These are phyloP conservation scores for Tragelaphus imberbis DNA, from an alignment of 2,113 vertebrate species.

Conservation along the genomic window DNA sequence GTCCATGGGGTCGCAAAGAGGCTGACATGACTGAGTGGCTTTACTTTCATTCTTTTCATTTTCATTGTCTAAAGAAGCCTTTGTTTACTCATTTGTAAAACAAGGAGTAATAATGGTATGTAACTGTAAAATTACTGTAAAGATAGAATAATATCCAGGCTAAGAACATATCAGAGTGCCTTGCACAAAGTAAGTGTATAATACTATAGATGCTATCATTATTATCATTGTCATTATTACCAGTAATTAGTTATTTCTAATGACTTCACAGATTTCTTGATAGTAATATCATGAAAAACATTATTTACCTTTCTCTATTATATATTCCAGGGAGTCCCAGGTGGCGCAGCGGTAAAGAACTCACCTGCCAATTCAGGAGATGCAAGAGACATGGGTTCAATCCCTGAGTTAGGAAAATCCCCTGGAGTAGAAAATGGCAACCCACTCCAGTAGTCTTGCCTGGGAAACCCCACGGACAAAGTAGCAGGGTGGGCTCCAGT, in stretches of 20 bases:
- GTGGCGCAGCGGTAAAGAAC: rapidly evolving
- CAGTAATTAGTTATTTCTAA: neutral
- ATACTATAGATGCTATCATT: neutral
- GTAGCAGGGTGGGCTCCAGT: neutral
- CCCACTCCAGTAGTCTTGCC: neutral
- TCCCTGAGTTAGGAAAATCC: neutral
- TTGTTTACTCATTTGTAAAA: neutral
- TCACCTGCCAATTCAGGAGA: neutral
- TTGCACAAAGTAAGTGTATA: neutral
- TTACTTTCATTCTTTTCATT: neutral
- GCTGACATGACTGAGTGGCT: neutral
- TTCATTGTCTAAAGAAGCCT: neutral
- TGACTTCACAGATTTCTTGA: neutral
- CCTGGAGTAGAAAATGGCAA: neutral
- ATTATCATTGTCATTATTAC: neutral
- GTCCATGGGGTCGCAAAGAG: neutral
- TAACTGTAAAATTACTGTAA: neutral
- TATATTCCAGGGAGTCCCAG: neutral
- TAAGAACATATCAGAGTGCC: neutral
- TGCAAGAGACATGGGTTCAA: neutral
- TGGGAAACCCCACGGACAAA: neutral
- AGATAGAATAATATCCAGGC: neutral
- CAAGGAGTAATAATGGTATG: neutral
- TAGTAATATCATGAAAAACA: neutral
- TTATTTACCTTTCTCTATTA: neutral